A percentile compares a stretch with the other conserved stretches of the same genome.
phyloP scores from a whole-genome alignment of 2,888 invertebrate genomes.

The Limulus polyphemus region DNA sequence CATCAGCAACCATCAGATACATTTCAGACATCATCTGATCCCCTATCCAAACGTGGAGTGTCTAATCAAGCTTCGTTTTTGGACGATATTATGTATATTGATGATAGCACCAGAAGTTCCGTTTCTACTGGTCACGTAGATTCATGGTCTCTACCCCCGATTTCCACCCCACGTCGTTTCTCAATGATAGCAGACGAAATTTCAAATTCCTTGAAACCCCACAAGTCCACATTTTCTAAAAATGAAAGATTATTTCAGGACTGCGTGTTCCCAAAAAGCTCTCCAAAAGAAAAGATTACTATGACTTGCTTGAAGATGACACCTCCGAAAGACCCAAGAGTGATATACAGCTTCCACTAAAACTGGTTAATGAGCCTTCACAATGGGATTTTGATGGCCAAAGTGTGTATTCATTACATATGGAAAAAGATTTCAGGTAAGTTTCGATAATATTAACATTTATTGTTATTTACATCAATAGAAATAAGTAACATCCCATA shows the following conservation, averaged over 20 bases:
- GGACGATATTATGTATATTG: slow-evolving; percentile 22
- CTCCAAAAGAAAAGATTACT: slow-evolving; percentile 1
- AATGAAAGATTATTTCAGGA: background rate
- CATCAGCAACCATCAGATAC: no score
- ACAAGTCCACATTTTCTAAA: no score
- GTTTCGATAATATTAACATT: background rate
- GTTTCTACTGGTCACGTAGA: slow-evolving; percentile 18
- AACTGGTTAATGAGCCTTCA: slow-evolving; percentile 12
- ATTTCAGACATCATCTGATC: no score
- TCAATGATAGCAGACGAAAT: no score
- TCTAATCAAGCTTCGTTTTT: slow-evolving; percentile 6
- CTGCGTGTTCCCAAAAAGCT: slow-evolving; percentile 14
- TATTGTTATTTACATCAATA: no score
- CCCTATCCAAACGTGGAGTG: no score
- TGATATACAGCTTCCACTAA: background rate
- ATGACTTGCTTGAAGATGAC: background rate
- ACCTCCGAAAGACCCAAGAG: background rate
- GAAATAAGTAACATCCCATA: no score
- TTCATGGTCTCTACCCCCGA: slow-evolving; percentile 11
- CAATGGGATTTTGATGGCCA: slow-evolving; percentile 31
- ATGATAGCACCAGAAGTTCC: slow-evolving; percentile 25
- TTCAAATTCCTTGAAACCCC: no score
- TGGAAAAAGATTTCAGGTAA: slow-evolving; percentile 40
- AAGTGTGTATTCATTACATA: slow-evolving; percentile 36
- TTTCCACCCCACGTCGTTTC: slow-evolving; percentile 7